Base-by-base conservation (phyloP, 2,113 vertebrate genomes). In the Perognathus longimembris region DNA sequence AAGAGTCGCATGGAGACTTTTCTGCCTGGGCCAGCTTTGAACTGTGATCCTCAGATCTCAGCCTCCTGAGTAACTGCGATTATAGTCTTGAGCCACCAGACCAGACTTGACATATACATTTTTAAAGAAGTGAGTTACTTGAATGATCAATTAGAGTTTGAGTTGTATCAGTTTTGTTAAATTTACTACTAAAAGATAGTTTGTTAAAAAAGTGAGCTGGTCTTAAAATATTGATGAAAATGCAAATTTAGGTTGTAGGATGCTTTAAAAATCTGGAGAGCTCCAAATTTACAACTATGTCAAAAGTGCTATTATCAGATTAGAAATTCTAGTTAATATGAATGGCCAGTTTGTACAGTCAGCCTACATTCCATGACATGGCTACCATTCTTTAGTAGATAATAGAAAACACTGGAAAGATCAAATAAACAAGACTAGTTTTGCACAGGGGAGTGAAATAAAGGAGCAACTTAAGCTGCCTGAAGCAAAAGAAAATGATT, bases 111-210 rank as follows among this genome's bases (percentile, higher is more conserved):
- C 77, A 36, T 80, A 66, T 3, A 61, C 1, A 14, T 59, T 81
- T 88, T 85, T 71, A 59, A 88, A 54, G 91, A 36, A 38, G 20
- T 92, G 24, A 77, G 40, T 91, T 93, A 76, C 30, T 75, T 11
- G 28, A 30, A 64, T 77, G 26, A 82, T 82, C 40, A 85, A 73
- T 54, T 67, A 89, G 45, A 45, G 22, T 75, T 36, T 92, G 2
- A 74, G 38, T 76, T 92, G 22, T 36, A 0, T 54, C 40, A 57
- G 84, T 81, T 91, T 77, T 94, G 77, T 79, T 91, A 73, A 67
- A 71, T 85, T 89, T 88, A 63, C 20, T 89, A 94, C 73, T 84
- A 69, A 88, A 92, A 73, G 34, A 59, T 6, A 74, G 10, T 24
- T 85, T 63, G 38, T 63, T 86, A 86, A 18, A 79, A 86, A 64